phyloP scores from a whole-genome alignment of 2,888 invertebrate genomes.

The Lottia scabra region DNA sequence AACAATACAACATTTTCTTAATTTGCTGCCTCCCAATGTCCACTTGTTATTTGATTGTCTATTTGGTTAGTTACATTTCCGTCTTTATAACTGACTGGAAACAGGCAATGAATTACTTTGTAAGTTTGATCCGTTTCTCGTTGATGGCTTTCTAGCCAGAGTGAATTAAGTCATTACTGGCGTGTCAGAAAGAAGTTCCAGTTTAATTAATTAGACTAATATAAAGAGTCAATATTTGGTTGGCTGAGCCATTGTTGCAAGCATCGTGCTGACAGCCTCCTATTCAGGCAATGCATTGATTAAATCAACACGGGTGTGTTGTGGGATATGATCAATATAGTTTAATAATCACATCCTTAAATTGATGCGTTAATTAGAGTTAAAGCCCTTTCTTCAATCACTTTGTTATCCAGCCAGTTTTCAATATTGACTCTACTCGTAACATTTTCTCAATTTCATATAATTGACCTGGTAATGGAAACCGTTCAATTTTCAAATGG shows the following conservation, averaged over 20 bases:
- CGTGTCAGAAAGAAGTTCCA: slow-evolving; percentile 22
- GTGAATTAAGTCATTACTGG: slow-evolving; percentile 23
- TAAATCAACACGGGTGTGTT: slow-evolving; percentile 9
- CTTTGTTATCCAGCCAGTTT: background rate
- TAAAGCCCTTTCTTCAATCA: background rate
- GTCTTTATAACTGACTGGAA: background rate
- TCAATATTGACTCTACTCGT: too few species aligned
- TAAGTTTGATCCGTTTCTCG: background rate
- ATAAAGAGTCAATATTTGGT: slow-evolving; percentile 24
- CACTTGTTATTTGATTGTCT: slow-evolving; percentile 4
- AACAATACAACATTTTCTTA: slow-evolving; percentile 1
- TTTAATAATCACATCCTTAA: background rate
- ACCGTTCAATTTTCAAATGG: too few species aligned
- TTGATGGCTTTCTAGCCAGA: slow-evolving; percentile 11
- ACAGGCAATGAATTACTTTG: background rate
- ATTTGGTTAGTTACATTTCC: slow-evolving; percentile 3
- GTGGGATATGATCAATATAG: slow-evolving; percentile 4
- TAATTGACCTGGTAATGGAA: too few species aligned
- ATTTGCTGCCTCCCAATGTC: background rate
- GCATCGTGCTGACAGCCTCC: slow-evolving; percentile 16
- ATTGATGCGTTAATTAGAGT: slow-evolving; percentile 6
- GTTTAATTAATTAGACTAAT: slow-evolving; percentile 26
- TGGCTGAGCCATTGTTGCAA: slow-evolving; percentile 17
- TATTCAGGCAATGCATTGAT: slow-evolving; percentile 14
- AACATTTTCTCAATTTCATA: too few species aligned